A percentile compares a stretch with the other conserved stretches of the same genome.
phyloP scores from a whole-genome alignment of 1,140 invertebrate genomes.

The Pseudomyrmex gracilis region DNA sequence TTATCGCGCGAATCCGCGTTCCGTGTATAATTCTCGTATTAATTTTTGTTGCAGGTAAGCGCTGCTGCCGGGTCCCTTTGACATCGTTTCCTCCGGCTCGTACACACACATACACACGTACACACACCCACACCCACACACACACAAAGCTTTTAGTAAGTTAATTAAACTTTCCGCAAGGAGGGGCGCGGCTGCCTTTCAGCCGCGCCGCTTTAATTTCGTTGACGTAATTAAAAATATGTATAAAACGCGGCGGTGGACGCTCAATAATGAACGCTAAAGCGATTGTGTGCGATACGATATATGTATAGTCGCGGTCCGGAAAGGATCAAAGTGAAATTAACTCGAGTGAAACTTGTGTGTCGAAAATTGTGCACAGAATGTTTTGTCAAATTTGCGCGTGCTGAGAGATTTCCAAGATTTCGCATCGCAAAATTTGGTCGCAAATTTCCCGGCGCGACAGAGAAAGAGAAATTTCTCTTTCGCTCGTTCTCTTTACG shows the following conservation, averaged over 20 bases:
- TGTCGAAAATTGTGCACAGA: constrained; percentile 21
- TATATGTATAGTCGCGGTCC: constrained; percentile 1
- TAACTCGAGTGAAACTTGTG: constrained; percentile 34
- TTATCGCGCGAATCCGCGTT: neutral
- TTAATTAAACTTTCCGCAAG: constrained; percentile 67
- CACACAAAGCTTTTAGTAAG: constrained; percentile 62
- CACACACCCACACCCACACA: neutral
- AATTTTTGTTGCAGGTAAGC: constrained; percentile 74
- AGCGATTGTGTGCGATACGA: constrained; percentile 25
- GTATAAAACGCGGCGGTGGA: constrained; percentile 41
- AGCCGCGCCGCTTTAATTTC: constrained; percentile 31
- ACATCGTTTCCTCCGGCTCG: constrained; percentile 61
- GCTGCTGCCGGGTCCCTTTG: constrained; percentile 53
- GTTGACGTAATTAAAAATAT: constrained; percentile 54
- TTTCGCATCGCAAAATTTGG: neutral
- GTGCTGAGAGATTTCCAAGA: neutral
- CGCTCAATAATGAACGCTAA: constrained; percentile 50
- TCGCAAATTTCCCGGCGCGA: neutral
- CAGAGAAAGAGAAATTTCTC: neutral
- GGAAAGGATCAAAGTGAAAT: constrained; percentile 49
- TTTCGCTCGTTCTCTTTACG: neutral
- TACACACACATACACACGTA: neutral
- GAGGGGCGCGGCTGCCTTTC: constrained; percentile 40
- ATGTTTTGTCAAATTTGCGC: neutral
- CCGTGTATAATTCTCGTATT: constrained; percentile 49